Percentiles rank a stretch among this genome's conserved stretches.
These are phyloP conservation scores for Aethes cnicana DNA, from an alignment of 2,888 invertebrate species.

Conservation along the genomic window DNA sequence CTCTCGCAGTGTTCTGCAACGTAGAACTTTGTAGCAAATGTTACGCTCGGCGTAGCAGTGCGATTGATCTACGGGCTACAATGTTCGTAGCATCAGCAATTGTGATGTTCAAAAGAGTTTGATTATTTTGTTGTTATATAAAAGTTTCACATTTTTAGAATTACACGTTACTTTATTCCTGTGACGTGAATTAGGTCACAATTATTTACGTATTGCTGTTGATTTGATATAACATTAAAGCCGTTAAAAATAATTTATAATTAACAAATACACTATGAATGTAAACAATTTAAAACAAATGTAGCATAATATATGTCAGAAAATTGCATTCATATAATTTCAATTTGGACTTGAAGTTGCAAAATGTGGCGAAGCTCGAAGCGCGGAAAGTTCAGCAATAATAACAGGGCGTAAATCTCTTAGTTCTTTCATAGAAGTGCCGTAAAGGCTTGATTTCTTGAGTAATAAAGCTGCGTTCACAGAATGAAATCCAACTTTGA, in stretches of 20 bases:
- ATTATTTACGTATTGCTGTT: too few relatives aligned
- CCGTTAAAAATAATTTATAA: too few relatives aligned
- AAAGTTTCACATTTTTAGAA: too few relatives aligned
- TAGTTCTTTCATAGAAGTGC: constrained; percentile 42
- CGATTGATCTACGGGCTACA: constrained; percentile 27
- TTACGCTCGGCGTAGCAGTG: constrained; percentile 14
- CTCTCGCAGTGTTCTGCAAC: background rate
- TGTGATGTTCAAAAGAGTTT: too few relatives aligned
- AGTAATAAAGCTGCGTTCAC: constrained; percentile 19
- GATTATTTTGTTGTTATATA: too few relatives aligned
- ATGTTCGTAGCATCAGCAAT: constrained; percentile 14
- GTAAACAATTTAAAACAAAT: constrained; percentile 35
- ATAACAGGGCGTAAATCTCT: constrained; percentile 54
- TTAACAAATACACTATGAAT: too few relatives aligned
- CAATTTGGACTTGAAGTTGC: constrained; percentile 39
- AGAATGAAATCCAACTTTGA: too few relatives aligned
- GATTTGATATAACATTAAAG: too few relatives aligned
- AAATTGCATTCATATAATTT: constrained; percentile 49
- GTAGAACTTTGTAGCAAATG: constrained; percentile 3
- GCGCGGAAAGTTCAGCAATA: constrained; percentile 52
- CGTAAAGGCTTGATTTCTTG: constrained; percentile 34
- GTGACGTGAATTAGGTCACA: too few relatives aligned
- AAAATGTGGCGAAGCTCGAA: constrained; percentile 14
- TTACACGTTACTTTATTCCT: too few relatives aligned
- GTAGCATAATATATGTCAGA: constrained; percentile 49